Evolutionary conservation across 2,797 vertebrate species (phyloP), one percentile per base, ranked within the genome.

Genomic region (Acanthurus lineatus): DNA sequence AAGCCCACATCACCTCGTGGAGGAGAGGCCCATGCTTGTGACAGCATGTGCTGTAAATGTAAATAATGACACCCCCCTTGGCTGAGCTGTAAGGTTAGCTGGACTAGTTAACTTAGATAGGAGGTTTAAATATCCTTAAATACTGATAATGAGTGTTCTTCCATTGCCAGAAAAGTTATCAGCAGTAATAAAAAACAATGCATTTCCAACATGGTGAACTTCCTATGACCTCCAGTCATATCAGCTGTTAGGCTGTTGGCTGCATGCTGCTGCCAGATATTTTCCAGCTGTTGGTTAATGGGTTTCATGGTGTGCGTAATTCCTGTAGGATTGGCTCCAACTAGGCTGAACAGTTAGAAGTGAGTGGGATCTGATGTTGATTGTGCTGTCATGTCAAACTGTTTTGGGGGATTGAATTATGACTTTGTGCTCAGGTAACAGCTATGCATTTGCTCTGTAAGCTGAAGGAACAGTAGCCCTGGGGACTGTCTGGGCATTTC

Each of bases 221-320:
- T 32, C 28, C 28, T 32, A 32, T 32, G 28, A 32, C 28, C 28
- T 32, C 3, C 28, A 32, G 28, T 32, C 28, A 32, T 32, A 32
- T 32, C 20, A 56, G 74, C 66, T 45, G 6, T 22, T 48, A 81
- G 65, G 62, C 53, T 58, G 51, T 48, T 77, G 80, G 80, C 40
- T 67, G 35, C 85, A 73, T 67, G 84, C 81, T 83, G 78, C 77
- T 80, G 49, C 45, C 47, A 58, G 79, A 73, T 86, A 69, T 91
- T 85, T 83, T 72, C 61, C 69, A 82, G 54, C 76, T 63, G 85
- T 78, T 82, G 75, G 52, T 68, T 91, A 93, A 92, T 92, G 81
- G 88, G 80, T 77, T 90, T 92, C 91, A 91, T 89, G 83, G 81
- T 85, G 92, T 88, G 89, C 77, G 83, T 91, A 86, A 88, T 90